A percentile compares a stretch with the other conserved stretches of the same genome.
These are phyloP conservation scores for Penelope pileata DNA, from an alignment of 2,113 vertebrate species.

Conservation along the genomic window DNA sequence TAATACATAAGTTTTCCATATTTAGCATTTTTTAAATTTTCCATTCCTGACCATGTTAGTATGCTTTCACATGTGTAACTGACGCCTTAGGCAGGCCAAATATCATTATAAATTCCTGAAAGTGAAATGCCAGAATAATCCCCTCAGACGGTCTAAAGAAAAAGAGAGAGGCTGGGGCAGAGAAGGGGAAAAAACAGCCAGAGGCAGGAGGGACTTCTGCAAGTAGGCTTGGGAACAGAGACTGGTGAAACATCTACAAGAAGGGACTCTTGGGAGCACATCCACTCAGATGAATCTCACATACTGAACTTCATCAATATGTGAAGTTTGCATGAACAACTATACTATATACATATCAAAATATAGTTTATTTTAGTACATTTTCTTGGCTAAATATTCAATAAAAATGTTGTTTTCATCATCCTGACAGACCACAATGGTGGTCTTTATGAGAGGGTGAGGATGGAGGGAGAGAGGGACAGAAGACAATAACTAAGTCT, in stretches of 20 bases:
- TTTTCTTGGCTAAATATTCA: not conserved
- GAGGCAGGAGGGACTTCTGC: not conserved
- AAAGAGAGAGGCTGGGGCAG: not conserved
- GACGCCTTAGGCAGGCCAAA: not conserved
- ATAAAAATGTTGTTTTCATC: not conserved
- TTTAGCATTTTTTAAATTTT: not conserved
- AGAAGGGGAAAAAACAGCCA: not conserved
- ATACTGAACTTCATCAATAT: not conserved
- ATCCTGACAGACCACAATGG: not conserved
- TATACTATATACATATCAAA: not conserved
- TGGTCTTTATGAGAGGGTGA: not conserved
- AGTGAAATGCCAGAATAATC: not conserved
- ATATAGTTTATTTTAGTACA: not conserved
- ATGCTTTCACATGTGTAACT: not conserved
- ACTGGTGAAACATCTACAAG: not conserved
- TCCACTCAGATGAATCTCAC: not conserved
- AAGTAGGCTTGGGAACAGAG: not conserved
- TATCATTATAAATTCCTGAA: not conserved
- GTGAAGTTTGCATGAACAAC: not conserved
- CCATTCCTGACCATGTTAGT: not conserved
- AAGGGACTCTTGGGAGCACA: not conserved
- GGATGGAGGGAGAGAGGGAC: not conserved
- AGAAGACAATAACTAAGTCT: not conserved
- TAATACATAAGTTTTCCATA: accelerated
- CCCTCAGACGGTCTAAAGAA: not conserved